Base-by-base conservation (phyloP, 2,888 invertebrate genomes). In the Diarsia mendica region DNA sequence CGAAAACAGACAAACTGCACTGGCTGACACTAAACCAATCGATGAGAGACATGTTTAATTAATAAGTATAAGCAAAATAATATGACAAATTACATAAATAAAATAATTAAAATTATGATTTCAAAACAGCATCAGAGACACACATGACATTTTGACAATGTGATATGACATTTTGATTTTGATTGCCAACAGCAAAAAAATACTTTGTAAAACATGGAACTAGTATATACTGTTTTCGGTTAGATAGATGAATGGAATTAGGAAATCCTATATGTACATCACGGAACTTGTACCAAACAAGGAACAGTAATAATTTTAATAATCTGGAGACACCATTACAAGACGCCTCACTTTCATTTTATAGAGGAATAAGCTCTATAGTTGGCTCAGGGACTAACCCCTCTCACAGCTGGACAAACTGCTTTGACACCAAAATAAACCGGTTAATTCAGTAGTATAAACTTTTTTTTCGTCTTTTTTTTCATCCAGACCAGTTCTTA, bases 1-100 rank as follows among this genome's bases (percentile, higher is more conserved):
- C 97, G 83, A 97, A 93, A 88, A 98, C 96, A 70, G 98, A 97
- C 89, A 97, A 96, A 84, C 97, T 90, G 91, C 98, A 97, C 88
- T 88, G 89, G 78, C 92, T 90, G 72, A 90, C 72, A 71, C 89
- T 85, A 63, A 91, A 79, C 75, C 90, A 96, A 89, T 89, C 85
- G 10, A 69, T 64, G 48, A 82, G 6, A 58, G 73, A 72, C 86
- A 85, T 88, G 18, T 77, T 80, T 48, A 67, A 77, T 68, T 80
- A 83, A 75, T 77, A 87, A 60, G 48, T 67, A 65, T 68, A 72
- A 79, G 53, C 53, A 63, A 74, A 65, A 49, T 75, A 51, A 46
- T 61, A 69, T 13, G 33, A 61, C 48, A 68, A 77, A 75, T 79
- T 79, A 76, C 70, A 61, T 72, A 73, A 49, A 73, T 75, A 69